These are phyloP conservation scores for Metallyticus violacea DNA, from an alignment of 2,888 invertebrate genomes.

Conservation along the genomic window DNA sequence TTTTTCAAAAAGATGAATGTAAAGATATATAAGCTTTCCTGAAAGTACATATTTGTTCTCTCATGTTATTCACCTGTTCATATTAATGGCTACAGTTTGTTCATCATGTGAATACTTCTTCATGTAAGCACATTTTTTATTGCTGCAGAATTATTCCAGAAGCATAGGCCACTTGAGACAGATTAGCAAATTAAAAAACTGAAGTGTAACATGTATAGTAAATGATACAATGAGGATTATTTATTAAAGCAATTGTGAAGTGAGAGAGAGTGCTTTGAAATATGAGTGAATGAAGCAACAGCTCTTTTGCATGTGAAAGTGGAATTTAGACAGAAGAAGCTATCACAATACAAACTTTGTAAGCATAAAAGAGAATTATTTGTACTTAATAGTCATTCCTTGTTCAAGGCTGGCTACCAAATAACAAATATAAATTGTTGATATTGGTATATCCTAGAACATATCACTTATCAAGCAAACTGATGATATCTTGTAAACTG, in stretches of 20 bases:
- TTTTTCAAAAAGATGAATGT: not conserved
- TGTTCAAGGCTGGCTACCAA: not conserved
- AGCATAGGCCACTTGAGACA: not conserved
- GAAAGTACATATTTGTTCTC: not conserved
- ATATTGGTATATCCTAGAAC: not conserved
- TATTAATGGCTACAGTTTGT: not conserved
- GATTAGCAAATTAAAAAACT: not conserved
- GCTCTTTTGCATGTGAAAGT: not conserved
- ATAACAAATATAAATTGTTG: not conserved
- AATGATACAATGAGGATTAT: not conserved
- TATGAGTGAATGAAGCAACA: not conserved
- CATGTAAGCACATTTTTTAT: not conserved
- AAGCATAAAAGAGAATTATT: not conserved
- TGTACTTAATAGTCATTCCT: not conserved
- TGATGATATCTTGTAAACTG: not conserved
- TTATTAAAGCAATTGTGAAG: not conserved
- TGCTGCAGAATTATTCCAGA: not conserved
- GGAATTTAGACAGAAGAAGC: not conserved
- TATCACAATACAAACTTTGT: not conserved
- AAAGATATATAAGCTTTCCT: not conserved
- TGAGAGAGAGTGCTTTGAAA: not conserved
- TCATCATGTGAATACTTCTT: not conserved
- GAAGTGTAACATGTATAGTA: not conserved
- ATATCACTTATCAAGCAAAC: not conserved
- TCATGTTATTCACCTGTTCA: not conserved